A percentile compares a stretch with the other conserved stretches of the same genome.
Conservation (phyloP, 2,888 invertebrate genomes). For the Eumacrocentrus americanus region DNA sequence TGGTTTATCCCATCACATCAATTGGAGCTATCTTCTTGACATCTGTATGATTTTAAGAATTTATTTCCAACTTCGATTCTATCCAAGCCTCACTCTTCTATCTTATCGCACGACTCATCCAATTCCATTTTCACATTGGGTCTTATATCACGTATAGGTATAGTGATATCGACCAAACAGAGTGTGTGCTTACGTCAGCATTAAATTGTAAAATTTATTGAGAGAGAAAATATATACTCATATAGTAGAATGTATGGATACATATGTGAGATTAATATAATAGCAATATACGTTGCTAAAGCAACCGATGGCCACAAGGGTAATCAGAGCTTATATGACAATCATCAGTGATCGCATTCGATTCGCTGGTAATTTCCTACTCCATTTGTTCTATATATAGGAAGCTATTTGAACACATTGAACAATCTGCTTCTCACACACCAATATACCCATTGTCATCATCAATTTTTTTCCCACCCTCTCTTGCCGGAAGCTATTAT, state of each 20-base stretch:
- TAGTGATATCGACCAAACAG: not conserved
- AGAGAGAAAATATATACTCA: too few relatives aligned
- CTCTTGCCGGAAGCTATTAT: conserved; percentile 1
- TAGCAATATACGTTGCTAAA: too few relatives aligned
- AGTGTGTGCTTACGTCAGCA: not conserved
- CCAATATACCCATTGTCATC: not conserved
- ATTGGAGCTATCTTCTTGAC: not conserved
- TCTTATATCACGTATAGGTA: too few relatives aligned
- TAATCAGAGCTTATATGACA: conserved; percentile 3
- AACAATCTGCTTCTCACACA: not conserved
- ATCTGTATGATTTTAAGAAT: not conserved
- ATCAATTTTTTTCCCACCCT: not conserved
- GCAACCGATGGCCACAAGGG: too few relatives aligned
- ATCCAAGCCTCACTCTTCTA: not conserved
- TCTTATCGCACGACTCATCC: not conserved
- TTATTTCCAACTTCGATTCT: not conserved
- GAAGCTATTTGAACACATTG: too few relatives aligned
- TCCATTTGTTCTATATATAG: too few relatives aligned
- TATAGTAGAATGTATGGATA: too few relatives aligned
- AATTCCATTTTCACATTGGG: not conserved
- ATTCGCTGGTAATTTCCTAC: not conserved
- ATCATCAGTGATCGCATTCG: not conserved
- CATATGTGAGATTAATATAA: too few relatives aligned
- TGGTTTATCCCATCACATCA: not conserved
- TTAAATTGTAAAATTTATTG: not conserved